A percentile compares a stretch with the other conserved stretches of the same genome.
These are phyloP conservation scores for Xenotilapia leptura DNA, from an alignment of 2,113 vertebrate genomes.

Conservation along the genomic window DNA sequence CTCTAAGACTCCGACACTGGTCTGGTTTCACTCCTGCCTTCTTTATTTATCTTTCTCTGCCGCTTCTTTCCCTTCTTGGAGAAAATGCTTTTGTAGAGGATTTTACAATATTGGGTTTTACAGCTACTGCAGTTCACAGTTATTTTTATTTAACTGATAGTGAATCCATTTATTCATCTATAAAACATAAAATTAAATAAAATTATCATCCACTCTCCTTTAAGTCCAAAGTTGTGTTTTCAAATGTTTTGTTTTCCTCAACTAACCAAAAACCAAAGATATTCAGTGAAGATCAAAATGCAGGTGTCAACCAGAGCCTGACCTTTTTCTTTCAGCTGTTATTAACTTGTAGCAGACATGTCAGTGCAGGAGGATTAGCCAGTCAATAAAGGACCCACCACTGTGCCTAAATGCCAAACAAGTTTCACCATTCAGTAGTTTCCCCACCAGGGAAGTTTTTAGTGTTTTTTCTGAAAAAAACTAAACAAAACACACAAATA, in stretches of 20 bases:
- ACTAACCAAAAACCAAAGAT: background rate
- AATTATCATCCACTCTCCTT: background rate
- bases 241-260: background rate
- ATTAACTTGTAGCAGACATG: background rate
- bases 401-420: background rate
- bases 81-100: background rate
- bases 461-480: background rate
- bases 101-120: background rate
- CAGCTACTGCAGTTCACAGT: background rate
- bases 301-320: background rate
- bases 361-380: background rate
- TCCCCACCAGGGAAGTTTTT: background rate
- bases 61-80: background rate
- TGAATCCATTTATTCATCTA: background rate
- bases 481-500: background rate
- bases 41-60: background rate
- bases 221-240: background rate
- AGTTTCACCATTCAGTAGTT: background rate
- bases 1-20: slow-evolving; percentile 20
- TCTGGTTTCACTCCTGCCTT: background rate
- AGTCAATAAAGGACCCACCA: background rate
- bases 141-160: background rate
- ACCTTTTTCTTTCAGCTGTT: background rate
- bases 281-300: background rate
- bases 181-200: background rate